Percentiles rank a stretch among this genome's conserved stretches.
These are phyloP conservation scores for Melopsittacus undulatus DNA, from an alignment of 2,797 vertebrate species.

Conservation along the genomic window DNA sequence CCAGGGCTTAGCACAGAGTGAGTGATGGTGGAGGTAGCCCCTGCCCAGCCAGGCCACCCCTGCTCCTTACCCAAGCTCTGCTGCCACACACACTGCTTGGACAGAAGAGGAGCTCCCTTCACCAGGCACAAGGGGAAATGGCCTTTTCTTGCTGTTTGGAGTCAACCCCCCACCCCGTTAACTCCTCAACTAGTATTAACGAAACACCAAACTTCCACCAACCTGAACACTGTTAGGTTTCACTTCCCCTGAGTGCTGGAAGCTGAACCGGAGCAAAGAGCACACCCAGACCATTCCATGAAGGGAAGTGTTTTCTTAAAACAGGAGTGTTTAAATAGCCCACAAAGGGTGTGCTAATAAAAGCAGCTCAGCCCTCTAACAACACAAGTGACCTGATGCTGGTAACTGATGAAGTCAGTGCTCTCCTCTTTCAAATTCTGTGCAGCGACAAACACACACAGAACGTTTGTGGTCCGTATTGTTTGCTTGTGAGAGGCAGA, in stretches of 20 bases:
- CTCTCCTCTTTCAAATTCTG: background rate
- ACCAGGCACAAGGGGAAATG: fast-evolving
- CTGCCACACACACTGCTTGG: fast-evolving
- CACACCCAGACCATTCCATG: background rate
- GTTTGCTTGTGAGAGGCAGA: fast-evolving
- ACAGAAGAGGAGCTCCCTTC: fast-evolving
- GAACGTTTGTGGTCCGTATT: background rate
- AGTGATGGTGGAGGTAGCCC: fast-evolving
- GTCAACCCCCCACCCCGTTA: background rate
- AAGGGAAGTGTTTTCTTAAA: background rate
- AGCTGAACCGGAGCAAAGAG: background rate
- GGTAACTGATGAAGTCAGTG: background rate
- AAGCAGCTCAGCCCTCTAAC: background rate
- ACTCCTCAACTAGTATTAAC: background rate
- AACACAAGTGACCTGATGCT: background rate
- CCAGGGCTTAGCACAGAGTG: fast-evolving
- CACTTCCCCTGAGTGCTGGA: background rate
- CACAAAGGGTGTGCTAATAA: background rate
- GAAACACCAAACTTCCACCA: background rate
- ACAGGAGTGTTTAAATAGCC: background rate
- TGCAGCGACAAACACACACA: background rate
- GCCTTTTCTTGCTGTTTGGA: background rate
- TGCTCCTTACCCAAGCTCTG: fast-evolving
- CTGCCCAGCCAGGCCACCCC: fast-evolving
- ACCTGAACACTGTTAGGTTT: background rate